phyloP scores from a whole-genome alignment of 30 jellyfish, hydroid and myxozoan genomes.

The Chrysaora quinquecirrha region DNA sequence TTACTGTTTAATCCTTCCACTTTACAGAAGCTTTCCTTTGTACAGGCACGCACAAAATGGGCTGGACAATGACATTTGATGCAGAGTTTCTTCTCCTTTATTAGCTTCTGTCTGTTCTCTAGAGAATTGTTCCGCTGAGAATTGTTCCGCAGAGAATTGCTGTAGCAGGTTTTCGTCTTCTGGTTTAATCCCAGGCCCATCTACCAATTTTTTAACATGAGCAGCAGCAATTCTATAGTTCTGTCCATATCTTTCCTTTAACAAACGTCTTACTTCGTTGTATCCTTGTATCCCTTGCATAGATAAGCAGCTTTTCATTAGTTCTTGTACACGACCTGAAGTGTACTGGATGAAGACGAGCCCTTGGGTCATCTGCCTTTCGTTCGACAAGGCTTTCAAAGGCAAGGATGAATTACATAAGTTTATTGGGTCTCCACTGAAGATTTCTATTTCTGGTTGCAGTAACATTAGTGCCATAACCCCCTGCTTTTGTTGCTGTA shows the following conservation, averaged over 20 bases:
- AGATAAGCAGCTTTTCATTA: conserved; percentile 7
- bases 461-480: too few relatives aligned
- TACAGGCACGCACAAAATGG: background rate
- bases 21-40: conserved; percentile 9
- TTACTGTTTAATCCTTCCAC: background rate
- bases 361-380: too few relatives aligned
- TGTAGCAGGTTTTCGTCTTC: background rate
- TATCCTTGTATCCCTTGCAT: background rate
- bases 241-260: conserved; percentile 17
- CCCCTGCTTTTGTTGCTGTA: too few relatives aligned
- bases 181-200: background rate
- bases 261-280: background rate
- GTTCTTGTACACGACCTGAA: conserved; percentile 2
- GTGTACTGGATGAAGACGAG: conserved; percentile 13
- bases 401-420: too few relatives aligned
- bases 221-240: conserved; percentile 10
- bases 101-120: background rate
- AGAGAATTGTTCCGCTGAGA: background rate
- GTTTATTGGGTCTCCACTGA: too few relatives aligned
- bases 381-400: too few relatives aligned
- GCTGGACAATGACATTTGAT: background rate
- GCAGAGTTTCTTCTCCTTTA: background rate
- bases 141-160: background rate
- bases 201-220: background rate
- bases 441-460: too few relatives aligned